These are phyloP conservation scores for Scaptomyza flava DNA, from an alignment of 2,888 invertebrate genomes.

Conservation along the genomic window DNA sequence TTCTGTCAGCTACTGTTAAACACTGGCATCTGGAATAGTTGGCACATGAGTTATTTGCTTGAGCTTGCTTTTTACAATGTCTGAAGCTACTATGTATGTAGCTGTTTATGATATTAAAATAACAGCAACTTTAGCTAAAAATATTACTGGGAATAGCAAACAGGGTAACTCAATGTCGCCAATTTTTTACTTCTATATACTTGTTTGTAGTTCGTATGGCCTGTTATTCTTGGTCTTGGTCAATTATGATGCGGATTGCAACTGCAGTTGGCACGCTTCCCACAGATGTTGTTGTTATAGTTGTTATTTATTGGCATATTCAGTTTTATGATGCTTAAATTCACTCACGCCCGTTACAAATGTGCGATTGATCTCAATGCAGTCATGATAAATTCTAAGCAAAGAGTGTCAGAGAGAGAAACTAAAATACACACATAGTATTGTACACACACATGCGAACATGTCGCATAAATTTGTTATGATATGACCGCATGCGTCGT, in stretches of 20 bases:
- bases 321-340: constrained; percentile 44
- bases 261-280: constrained; percentile 57
- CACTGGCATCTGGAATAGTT: constrained; percentile 25
- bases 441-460: background rate
- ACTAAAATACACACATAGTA: constrained; percentile 10
- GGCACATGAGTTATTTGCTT: background rate
- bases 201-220: background rate
- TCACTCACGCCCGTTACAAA: constrained; percentile 23
- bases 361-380: constrained; percentile 66
- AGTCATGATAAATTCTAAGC: constrained; percentile 68
- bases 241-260: constrained; percentile 55
- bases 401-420: constrained; percentile 3
- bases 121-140: background rate
- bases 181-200: background rate
- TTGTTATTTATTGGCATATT: constrained; percentile 59
- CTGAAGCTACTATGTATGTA: too few species aligned
- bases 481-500: constrained; percentile 55
- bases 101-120: background rate
- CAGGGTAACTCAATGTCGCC: background rate
- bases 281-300: constrained; percentile 20
- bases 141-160: background rate
- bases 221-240: constrained; percentile 10
- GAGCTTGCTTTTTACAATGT: background rate
- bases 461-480: constrained; percentile 56
- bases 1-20: constrained; percentile 5